Evolutionary conservation across 2,888 invertebrate species (phyloP), one percentile per base, ranked within the genome.

Genomic region (Apotomis turbidana): DNA sequence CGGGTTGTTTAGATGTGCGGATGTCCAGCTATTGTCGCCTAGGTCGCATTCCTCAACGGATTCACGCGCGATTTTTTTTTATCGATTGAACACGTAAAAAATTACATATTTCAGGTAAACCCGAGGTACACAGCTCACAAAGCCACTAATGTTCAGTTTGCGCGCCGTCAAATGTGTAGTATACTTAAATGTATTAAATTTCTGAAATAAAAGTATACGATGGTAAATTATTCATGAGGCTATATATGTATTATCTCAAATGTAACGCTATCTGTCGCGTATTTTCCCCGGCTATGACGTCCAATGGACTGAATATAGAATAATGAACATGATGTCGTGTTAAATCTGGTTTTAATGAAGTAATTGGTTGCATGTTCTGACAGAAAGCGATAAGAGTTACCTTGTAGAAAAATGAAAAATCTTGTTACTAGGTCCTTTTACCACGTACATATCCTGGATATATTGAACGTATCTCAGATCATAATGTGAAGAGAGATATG

Each of bases 181-280:
- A 54, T 54, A 66, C 63, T 63, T 54, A 27, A 52, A 62, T 10
- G 9, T 63, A 13, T 52, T 0, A 38, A 63, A 38, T 51, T 58
- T 41, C 36, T 55, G 55, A 55, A 15, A 12, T 62, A 51, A 51
- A 62, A 15, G 27, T 62, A 51, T 6, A 49, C 27, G 49, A 12
- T n/a, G n/a, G 46, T 62, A 36, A 62, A 62, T 61, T 49, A 61
- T 12, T 36, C 38, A 54, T 36, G 58, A 49, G 49, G 44, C 9
- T 38, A 55, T 60, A n/a, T n/a, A n/a, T n/a, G n/a, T n/a, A 70
- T 64, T 64, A 52, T 59, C 64, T 63, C 64, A 70, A 44, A 70
- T 59, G 64, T 44, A 64, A 57, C 67, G 15, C 36, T 60, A 12
- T 55, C 61, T 61, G 54, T 27, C 57, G 51, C 67, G 71, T 57